phyloP scores from a whole-genome alignment of 2,797 vertebrate species.

The Acomys russatus region DNA sequence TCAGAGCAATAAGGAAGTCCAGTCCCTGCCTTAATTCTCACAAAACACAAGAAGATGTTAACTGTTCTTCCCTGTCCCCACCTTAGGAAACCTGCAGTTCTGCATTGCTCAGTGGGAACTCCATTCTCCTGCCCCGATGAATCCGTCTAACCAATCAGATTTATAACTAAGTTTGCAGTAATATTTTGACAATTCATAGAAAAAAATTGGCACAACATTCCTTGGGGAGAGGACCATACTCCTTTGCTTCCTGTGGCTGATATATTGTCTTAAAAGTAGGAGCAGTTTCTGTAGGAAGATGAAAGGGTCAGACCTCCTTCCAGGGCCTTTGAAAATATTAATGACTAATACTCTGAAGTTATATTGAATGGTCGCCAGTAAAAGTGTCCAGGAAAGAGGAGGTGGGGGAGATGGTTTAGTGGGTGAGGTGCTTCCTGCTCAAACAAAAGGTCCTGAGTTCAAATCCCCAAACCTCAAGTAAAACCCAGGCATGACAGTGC shows the following conservation, averaged over 20 bases:
- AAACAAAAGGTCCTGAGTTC: not conserved
- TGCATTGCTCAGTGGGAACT: not conserved
- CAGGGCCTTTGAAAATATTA: conserved; percentile 8
- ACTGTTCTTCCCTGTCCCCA: not conserved
- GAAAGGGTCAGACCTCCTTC: not conserved
- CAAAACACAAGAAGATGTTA: not conserved
- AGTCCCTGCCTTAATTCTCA: not conserved
- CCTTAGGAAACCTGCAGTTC: not conserved
- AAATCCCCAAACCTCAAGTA: not conserved
- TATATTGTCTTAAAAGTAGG: conserved; percentile 20
- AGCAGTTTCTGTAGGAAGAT: not conserved
- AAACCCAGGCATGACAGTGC: not conserved
- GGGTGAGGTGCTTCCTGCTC: not conserved
- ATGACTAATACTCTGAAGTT: not conserved
- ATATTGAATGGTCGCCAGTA: not conserved
- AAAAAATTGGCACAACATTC: not conserved
- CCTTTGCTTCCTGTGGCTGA: not conserved
- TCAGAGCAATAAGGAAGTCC: not conserved
- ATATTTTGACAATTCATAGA: not conserved
- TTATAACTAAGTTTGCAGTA: not conserved
- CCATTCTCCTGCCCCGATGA: not conserved
- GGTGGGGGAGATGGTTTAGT: not conserved
- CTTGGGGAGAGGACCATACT: not conserved
- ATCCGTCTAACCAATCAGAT: not conserved
- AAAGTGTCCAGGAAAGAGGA: not conserved